Percentiles rank a stretch among this genome's conserved stretches.
Evolutionary conservation across 2,797 vertebrate genomes (phyloP).

Genomic region (Arrhamphus sclerolepis): DNA sequence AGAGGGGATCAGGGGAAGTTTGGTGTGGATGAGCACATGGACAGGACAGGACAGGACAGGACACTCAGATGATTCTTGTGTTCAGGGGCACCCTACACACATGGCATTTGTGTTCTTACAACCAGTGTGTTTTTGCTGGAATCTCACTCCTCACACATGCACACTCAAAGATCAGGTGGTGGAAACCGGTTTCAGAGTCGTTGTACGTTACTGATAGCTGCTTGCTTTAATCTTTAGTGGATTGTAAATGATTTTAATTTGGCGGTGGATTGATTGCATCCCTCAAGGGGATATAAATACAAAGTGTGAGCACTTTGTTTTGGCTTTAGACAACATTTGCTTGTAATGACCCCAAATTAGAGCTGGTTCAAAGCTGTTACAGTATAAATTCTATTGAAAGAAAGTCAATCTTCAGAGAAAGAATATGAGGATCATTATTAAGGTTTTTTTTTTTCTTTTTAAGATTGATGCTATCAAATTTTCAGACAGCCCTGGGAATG

Average conservation of each 20-base stretch:
- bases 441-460: conserved; percentile 5
- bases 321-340: conserved; percentile 48
- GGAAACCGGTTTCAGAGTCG: conserved; percentile 9
- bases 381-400: conserved; percentile 25
- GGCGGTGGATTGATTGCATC: conserved; percentile 46
- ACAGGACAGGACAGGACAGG: too few species aligned
- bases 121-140: conserved; percentile 26
- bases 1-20: conserved; percentile 47
- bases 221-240: conserved; percentile 46
- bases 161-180: conserved; percentile 27
- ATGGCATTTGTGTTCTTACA: conserved; percentile 27
- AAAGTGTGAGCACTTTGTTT: conserved; percentile 52
- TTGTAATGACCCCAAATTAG: conserved; percentile 50
- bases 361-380: conserved; percentile 55
- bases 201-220: conserved; percentile 18
- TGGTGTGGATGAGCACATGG: conserved; percentile 7
- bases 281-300: conserved; percentile 44
- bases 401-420: conserved; percentile 18
- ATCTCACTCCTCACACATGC: conserved; percentile 2
- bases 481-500: conserved; percentile 39
- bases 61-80: conserved; percentile 15
- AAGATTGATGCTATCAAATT: conserved; percentile 22
- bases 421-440: conserved; percentile 10
- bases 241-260: conserved; percentile 39
- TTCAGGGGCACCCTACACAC: conserved; percentile 16